These are phyloP conservation scores for Dexiosoma caninum DNA, from an alignment of 2,888 invertebrate species.

Conservation along the genomic window DNA sequence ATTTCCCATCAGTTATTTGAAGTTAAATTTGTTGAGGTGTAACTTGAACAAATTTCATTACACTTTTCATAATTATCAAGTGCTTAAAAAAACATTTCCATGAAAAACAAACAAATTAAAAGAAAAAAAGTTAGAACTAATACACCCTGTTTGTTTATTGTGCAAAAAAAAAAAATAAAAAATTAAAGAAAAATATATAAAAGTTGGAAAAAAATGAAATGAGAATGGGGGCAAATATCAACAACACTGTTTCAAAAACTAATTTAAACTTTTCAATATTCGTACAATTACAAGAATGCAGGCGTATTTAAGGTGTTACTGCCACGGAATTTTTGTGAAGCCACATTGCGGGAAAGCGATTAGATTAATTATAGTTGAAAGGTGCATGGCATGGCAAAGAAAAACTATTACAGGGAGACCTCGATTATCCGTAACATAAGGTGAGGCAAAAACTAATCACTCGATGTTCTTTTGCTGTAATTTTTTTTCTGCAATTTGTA, in stretches of 20 bases:
- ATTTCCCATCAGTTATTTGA: too few species aligned
- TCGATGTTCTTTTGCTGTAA: too few species aligned
- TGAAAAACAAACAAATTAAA: slow-evolving; percentile 23
- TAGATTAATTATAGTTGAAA: neutral
- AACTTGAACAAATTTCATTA: slow-evolving; percentile 15
- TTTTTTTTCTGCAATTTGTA: too few species aligned
- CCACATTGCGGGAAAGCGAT: neutral
- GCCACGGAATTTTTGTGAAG: neutral
- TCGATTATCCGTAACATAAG: too few species aligned
- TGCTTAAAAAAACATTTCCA: slow-evolving; percentile 19
- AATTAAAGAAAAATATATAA: neutral
- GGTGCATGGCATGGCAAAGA: too few species aligned
- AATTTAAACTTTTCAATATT: slow-evolving; percentile 59
- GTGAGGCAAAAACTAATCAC: too few species aligned
- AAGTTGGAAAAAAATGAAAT: too few species aligned
- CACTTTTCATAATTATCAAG: slow-evolving; percentile 50
- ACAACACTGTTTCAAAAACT: slow-evolving; percentile 45
- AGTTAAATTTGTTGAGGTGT: too few species aligned
- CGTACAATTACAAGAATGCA: slow-evolving; percentile 17
- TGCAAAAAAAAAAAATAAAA: neutral
- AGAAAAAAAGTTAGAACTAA: slow-evolving; percentile 22
- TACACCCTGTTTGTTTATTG: slow-evolving; percentile 29
- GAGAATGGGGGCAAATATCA: slow-evolving; percentile 26
- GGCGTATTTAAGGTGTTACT: neutral
- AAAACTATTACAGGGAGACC: too few species aligned